Evolutionary conservation across 2,797 vertebrate species (phyloP).

Genomic region (Cirrhinus molitorella): DNA sequence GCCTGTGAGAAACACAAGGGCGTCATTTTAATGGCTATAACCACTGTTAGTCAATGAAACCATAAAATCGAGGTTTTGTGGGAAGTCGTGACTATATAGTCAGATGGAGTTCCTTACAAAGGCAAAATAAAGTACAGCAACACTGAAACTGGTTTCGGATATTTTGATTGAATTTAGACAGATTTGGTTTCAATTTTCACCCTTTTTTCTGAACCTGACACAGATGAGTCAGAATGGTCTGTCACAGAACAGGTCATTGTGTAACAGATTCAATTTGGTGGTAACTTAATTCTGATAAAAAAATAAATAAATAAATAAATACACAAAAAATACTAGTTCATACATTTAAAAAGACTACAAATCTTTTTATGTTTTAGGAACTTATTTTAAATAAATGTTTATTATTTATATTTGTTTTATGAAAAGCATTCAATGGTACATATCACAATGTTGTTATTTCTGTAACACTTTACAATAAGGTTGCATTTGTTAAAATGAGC

Average conservation of each 20-base stretch:
- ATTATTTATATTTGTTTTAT: neutral
- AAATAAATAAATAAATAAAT: too few relatives aligned
- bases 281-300: neutral
- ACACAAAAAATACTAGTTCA: neutral
- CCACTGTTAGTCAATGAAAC: neutral
- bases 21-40: neutral
- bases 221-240: neutral
- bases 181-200: neutral
- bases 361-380: too few relatives aligned
- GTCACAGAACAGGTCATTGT: neutral
- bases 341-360: neutral
- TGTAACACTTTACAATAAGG: neutral
- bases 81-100: neutral
- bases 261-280: neutral
- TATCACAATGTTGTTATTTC: neutral
- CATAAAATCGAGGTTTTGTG: neutral
- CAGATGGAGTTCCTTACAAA: too few relatives aligned
- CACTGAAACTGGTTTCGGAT: neutral
- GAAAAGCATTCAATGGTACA: neutral
- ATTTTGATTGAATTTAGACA: neutral
- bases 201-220: neutral
- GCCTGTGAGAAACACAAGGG: conserved; percentile 6
- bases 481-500: neutral
- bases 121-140: neutral
- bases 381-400: neutral